Percentiles rank a stretch among this genome's conserved stretches.
phyloP scores from a whole-genome alignment of 2,888 invertebrate genomes.

The Phaonia tiefii region DNA sequence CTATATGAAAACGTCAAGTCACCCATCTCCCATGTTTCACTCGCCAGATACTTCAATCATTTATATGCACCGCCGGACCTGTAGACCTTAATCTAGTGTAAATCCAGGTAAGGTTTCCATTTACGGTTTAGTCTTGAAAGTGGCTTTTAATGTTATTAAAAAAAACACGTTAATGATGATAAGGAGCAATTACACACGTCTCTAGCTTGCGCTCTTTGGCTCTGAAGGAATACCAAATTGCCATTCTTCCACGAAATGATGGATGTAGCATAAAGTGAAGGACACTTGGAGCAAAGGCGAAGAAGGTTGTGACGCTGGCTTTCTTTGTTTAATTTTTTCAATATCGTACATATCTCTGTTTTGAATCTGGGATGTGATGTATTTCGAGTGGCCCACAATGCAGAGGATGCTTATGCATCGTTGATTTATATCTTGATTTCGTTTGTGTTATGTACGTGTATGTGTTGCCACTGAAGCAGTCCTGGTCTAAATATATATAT shows the following conservation, averaged over 20 bases:
- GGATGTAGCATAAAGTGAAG: neutral
- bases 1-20: conserved; percentile 10
- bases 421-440: conserved; percentile 45
- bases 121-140: conserved; percentile 6
- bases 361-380: conserved; percentile 15
- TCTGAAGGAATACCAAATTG: neutral
- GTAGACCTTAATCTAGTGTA: conserved; percentile 35
- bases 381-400: conserved; percentile 12
- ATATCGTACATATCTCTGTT: conserved; percentile 8
- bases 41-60: conserved; percentile 40
- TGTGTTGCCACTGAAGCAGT: neutral
- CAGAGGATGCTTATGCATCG: conserved; percentile 7
- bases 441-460: neutral
- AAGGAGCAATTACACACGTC: conserved; percentile 19
- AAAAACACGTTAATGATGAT: conserved; percentile 31
- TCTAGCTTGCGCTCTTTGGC: neutral
- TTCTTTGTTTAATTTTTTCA: neutral
- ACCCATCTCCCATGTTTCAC: conserved; percentile 10
- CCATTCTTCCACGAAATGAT: neutral
- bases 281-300: neutral
- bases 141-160: conserved; percentile 53
- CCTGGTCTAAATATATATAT: neutral
- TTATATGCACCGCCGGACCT: conserved; percentile 31
- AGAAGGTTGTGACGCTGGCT: neutral
- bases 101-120: conserved; percentile 14